A percentile compares a stretch with the other conserved stretches of the same genome.
Evolutionary conservation across 92 coral and sea anemone genomes (phyloP).

Genomic region (Palythoa grandis): DNA sequence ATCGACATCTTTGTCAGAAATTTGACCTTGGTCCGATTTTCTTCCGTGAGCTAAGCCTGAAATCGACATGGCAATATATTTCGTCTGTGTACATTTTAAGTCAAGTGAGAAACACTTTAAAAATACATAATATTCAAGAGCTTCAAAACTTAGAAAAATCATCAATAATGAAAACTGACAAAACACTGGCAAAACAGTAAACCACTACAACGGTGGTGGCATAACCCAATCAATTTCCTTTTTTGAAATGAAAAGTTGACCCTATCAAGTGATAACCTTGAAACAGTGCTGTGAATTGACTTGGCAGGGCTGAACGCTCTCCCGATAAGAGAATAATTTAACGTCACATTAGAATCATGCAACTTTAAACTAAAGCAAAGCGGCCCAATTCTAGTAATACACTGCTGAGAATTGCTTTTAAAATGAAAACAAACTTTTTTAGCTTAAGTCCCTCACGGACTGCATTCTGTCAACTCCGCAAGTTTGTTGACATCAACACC

Average conservation of each 20-base stretch:
- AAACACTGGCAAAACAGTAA: background rate
- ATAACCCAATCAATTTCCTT: too few species aligned
- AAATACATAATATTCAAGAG: background rate
- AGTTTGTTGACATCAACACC: conserved; percentile 8
- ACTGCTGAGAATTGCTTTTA: background rate
- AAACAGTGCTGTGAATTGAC: background rate
- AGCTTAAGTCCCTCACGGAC: background rate
- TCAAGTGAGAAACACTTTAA: conserved; percentile 12
- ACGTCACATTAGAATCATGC: conserved; percentile 12
- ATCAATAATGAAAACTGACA: background rate
- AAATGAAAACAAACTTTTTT: background rate
- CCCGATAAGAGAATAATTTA: background rate
- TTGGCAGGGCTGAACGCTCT: conserved; percentile 20
- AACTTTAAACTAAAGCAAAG: background rate
- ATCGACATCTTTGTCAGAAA: conserved; percentile 61
- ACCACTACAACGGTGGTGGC: background rate
- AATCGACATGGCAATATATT: conserved; percentile 22
- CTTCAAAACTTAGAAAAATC: conserved; percentile 2
- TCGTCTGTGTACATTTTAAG: background rate
- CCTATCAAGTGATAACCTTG: background rate
- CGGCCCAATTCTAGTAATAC: background rate
- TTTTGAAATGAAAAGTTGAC: background rate
- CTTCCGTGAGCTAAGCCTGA: conserved; percentile 67
- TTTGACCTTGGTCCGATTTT: conserved; percentile 74
- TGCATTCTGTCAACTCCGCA: background rate